Percentiles rank a stretch among this genome's conserved stretches.
phyloP scores from a whole-genome alignment of 2,113 vertebrate genomes.

The Hemibagrus wyckioides region DNA sequence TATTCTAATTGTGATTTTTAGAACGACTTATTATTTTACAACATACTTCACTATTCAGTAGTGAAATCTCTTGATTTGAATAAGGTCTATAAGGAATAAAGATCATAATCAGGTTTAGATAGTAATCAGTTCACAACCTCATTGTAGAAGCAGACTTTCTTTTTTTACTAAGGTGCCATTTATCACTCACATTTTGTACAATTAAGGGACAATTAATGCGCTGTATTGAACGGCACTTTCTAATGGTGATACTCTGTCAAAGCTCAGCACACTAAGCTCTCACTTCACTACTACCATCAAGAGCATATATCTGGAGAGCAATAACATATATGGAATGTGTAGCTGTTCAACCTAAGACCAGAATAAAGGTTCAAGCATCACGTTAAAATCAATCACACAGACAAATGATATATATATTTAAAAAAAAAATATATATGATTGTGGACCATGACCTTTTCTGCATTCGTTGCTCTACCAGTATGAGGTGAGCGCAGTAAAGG shows the following conservation, averaged over 20 bases:
- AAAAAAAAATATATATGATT: slow-evolving; percentile 72
- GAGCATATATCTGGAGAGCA: slow-evolving; percentile 22
- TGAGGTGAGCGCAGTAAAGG: slow-evolving; percentile 64
- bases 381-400: slow-evolving; percentile 70
- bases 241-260: slow-evolving; percentile 38
- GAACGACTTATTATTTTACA: background rate
- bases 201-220: slow-evolving; percentile 46
- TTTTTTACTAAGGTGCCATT: slow-evolving; percentile 29
- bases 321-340: background rate
- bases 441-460: slow-evolving; percentile 76
- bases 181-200: slow-evolving; percentile 45
- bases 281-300: slow-evolving; percentile 25
- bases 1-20: background rate
- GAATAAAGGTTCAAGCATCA: slow-evolving; percentile 45
- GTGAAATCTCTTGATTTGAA: background rate
- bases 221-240: slow-evolving; percentile 36
- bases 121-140: background rate
- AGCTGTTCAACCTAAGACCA: slow-evolving; percentile 3
- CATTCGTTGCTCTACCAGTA: slow-evolving; percentile 58
- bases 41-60: background rate
- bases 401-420: slow-evolving; percentile 71
- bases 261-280: slow-evolving; percentile 10
- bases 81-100: background rate
- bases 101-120: slow-evolving; percentile 2
- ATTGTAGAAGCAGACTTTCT: slow-evolving; percentile 12